These are phyloP conservation scores for Sycophila texana DNA, from an alignment of 2,888 invertebrate species.

Conservation along the genomic window DNA sequence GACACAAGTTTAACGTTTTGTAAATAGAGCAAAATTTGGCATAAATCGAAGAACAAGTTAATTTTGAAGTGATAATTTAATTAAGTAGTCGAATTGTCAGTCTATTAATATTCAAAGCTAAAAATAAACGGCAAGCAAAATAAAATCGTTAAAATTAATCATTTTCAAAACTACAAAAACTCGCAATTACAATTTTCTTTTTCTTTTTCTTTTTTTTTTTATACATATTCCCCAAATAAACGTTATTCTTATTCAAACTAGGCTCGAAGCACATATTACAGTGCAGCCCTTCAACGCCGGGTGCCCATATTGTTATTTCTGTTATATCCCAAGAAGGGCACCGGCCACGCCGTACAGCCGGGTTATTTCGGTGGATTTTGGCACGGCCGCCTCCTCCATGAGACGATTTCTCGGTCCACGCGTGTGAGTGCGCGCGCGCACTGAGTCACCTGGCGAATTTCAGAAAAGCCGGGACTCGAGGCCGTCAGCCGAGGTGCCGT, in stretches of 20 bases:
- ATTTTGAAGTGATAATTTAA: not conserved
- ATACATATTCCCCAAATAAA: no score
- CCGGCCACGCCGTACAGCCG: not conserved
- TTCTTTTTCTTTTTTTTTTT: no score
- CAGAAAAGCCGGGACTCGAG: no score
- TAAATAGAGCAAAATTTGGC: conserved; percentile 16
- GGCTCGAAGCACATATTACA: not conserved
- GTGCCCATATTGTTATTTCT: conserved; percentile 38
- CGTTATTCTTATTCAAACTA: no score
- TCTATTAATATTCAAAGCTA: no score
- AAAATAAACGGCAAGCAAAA: no score
- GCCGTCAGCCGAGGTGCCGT: no score
- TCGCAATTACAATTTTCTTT: no score
- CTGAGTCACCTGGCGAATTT: not conserved
- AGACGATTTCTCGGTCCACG: conserved; percentile 13
- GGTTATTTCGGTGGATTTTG: conserved; percentile 53
- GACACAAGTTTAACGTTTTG: not conserved
- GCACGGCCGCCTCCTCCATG: conserved; percentile 4
- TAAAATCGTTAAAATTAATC: no score
- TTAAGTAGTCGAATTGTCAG: no score
- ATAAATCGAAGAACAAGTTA: not conserved
- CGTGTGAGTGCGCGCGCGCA: not conserved
- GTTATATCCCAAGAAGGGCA: conserved; percentile 1
- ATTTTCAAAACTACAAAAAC: no score
- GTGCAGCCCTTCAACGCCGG: no score